phyloP scores from a whole-genome alignment of 2,888 invertebrate species.

The Adelphocoris suturalis region DNA sequence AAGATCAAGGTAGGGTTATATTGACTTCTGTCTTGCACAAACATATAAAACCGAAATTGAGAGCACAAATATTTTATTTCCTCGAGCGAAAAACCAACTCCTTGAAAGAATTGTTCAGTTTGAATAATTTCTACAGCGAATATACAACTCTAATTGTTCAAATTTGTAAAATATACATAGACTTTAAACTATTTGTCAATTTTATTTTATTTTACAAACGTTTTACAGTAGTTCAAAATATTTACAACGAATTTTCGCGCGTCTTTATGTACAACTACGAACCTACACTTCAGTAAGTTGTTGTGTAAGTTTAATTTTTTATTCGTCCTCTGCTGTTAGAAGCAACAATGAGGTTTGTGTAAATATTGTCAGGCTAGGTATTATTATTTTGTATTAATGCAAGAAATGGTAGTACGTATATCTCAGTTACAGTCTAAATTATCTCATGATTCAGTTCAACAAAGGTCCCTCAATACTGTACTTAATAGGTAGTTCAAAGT shows the following conservation, averaged over 20 bases:
- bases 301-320: slow-evolving; percentile 6
- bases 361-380: slow-evolving; percentile 42
- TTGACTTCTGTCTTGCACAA: too few species aligned
- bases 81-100: slow-evolving; percentile 27
- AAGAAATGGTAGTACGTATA: slow-evolving; percentile 41
- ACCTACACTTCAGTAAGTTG: background rate
- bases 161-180: slow-evolving; percentile 51
- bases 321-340: background rate
- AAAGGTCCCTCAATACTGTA: background rate
- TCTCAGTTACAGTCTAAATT: slow-evolving; percentile 41
- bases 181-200: slow-evolving; percentile 31
- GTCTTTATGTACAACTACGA: slow-evolving; percentile 4
- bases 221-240: slow-evolving; percentile 22
- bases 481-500: too few species aligned
- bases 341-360: background rate
- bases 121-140: slow-evolving; percentile 38
- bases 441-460: slow-evolving; percentile 45
- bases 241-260: slow-evolving; percentile 40
- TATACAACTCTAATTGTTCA: slow-evolving; percentile 32
- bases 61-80: slow-evolving; percentile 21
- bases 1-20: background rate
- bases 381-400: background rate
- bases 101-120: slow-evolving; percentile 37
- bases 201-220: slow-evolving; percentile 47
- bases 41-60: background rate